Evolutionary conservation across 2,797 vertebrate species (phyloP).

Genomic region (Neosilurus hyrtlii): DNA sequence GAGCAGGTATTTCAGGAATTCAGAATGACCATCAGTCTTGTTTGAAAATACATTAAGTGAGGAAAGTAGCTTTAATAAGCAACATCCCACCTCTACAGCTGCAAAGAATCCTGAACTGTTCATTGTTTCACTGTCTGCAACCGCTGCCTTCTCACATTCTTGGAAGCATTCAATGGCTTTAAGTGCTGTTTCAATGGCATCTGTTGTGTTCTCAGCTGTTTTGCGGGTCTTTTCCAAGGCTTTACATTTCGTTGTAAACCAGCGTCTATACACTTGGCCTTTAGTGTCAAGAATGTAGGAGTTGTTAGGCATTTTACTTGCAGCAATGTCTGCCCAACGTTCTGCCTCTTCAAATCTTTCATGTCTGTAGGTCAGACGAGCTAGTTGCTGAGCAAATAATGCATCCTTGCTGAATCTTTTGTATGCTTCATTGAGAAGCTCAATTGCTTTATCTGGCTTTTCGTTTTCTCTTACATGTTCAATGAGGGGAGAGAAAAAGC

Average conservation of each 20-base stretch:
- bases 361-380: constrained; percentile 72
- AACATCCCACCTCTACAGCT: constrained; percentile 76
- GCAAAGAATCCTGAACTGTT: constrained; percentile 73
- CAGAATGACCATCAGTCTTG: constrained; percentile 51
- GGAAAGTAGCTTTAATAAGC: constrained; percentile 72
- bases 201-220: constrained; percentile 58
- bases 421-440: constrained; percentile 72
- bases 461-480: constrained; percentile 72
- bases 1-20: constrained; percentile 74
- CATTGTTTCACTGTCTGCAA: constrained; percentile 64
- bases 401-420: constrained; percentile 70
- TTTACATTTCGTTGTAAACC: constrained; percentile 70
- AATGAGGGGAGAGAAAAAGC: constrained; percentile 78
- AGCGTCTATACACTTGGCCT: constrained; percentile 80
- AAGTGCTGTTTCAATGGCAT: constrained; percentile 72
- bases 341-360: constrained; percentile 77
- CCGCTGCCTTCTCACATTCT: constrained; percentile 71
- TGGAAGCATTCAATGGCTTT: constrained; percentile 79
- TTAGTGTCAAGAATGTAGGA: constrained; percentile 82
- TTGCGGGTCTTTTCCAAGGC: constrained; percentile 60
- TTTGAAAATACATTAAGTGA: constrained; percentile 66
- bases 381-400: constrained; percentile 82
- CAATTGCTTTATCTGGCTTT: constrained; percentile 70
- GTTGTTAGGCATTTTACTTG: constrained; percentile 67
- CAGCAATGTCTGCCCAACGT: constrained; percentile 75